phyloP scores from a whole-genome alignment of 2,113 vertebrate species.

The Centrocercus urophasianus region DNA sequence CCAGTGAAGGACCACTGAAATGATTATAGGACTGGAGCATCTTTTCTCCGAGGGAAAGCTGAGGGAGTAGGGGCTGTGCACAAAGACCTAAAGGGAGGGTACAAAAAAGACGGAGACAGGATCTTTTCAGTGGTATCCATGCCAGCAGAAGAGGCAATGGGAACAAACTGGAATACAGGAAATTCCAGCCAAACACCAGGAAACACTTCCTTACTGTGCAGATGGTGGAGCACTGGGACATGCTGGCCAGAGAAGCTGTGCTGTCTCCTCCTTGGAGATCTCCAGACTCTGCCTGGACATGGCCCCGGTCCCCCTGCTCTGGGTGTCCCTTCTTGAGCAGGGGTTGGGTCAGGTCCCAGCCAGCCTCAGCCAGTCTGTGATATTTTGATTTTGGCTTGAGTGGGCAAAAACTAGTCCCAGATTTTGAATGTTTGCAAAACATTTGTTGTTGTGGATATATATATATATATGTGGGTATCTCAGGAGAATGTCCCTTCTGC shows the following conservation, averaged over 20 bases:
- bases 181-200: background rate
- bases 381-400: background rate
- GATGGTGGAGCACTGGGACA: background rate
- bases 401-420: background rate
- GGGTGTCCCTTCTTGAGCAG: background rate
- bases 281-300: background rate
- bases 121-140: background rate
- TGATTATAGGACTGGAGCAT: background rate
- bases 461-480: background rate
- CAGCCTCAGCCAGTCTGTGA: background rate
- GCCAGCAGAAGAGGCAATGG: background rate
- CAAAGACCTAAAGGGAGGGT: background rate
- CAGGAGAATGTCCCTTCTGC: background rate
- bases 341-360: background rate
- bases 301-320: background rate
- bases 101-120: background rate
- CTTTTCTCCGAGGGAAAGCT: background rate
- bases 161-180: background rate
- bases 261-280: background rate
- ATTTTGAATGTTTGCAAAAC: background rate
- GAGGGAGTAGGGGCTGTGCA: background rate
- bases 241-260: background rate
- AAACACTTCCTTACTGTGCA: no score
- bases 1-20: background rate
- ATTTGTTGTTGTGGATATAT: background rate